Base-by-base conservation (phyloP, 1,140 invertebrate species). In the Vanessa tameamea region DNA sequence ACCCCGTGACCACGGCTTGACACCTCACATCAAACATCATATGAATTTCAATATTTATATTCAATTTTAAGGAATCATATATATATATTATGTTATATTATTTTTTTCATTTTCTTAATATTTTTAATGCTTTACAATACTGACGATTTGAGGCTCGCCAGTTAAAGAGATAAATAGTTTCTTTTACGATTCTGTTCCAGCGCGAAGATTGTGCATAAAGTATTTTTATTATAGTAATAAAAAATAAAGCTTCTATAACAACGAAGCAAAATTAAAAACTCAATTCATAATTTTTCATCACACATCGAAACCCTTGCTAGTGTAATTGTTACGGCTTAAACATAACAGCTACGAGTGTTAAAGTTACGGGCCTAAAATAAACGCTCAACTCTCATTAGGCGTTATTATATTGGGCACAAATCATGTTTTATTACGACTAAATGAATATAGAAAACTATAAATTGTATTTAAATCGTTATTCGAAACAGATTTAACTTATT, bases 321-420 rank as follows among this genome's bases (percentile, higher is more conserved):
- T n/a, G 53, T 59, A 67, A 67, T 53, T 67, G 51, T 43, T 53
- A 37, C 47, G 65, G 51, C 15, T 53, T n/a, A 50, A 53, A 20
- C 51, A 9, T 9, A 53, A 16, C 51, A 16, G 15, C 6, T 53
- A 9, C 51, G 51, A n/a, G 51, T 37, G 13, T 31, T 31, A 31
- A 55, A 57, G 50, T 68, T 57, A 47, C 50, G 47, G 51, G 26
- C 51, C 9, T 9, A 68, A 68, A 55, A 68, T 68, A 68, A 64
- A 47, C 63, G 47, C 63, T 37, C 51, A 8, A 3, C 47, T 16
- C 48, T 47, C 64, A 67, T 67, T 67, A 67, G 7, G 50, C 31
- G 31, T 47, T 68, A 48, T 65, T 48, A 55, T 57, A 68, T 31
- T 55, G 51, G 31, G 8, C 50, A 57, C 66, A 55, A 68, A 57